These are phyloP conservation scores for Platyrinchus mystaceus DNA, from an alignment of 2,797 vertebrate species.

Conservation along the genomic window DNA sequence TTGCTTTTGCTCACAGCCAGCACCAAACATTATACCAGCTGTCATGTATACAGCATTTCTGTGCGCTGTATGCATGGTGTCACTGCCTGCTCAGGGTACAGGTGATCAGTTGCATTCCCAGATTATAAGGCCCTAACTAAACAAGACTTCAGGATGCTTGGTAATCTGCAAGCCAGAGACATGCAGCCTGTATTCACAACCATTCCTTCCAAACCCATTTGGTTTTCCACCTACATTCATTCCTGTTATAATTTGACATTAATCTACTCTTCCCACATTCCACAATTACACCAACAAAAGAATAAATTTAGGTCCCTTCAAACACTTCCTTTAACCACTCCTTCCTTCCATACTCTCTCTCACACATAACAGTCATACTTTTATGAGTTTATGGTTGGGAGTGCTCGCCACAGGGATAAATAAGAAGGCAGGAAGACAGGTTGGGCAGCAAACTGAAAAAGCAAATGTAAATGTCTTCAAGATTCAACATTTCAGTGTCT, in stretches of 20 bases:
- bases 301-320: neutral
- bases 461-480: neutral
- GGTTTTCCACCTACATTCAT: neutral
- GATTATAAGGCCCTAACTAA: neutral
- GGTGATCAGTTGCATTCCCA: neutral
- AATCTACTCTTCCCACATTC: neutral
- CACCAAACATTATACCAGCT: neutral
- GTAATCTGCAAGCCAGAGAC: neutral
- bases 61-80: accelerated
- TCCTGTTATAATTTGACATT: neutral
- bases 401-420: neutral
- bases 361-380: neutral
- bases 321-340: neutral
- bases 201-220: neutral
- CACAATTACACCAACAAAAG: neutral
- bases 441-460: neutral
- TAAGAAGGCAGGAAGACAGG: neutral
- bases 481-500: neutral
- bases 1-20: neutral
- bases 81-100: neutral
- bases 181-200: neutral
- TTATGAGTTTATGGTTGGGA: neutral
- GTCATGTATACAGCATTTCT: neutral
- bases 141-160: neutral
- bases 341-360: neutral